A percentile compares a stretch with the other conserved stretches of the same genome.
These are phyloP conservation scores for Drosophila differens DNA, from an alignment of 2,888 invertebrate species.

Conservation along the genomic window DNA sequence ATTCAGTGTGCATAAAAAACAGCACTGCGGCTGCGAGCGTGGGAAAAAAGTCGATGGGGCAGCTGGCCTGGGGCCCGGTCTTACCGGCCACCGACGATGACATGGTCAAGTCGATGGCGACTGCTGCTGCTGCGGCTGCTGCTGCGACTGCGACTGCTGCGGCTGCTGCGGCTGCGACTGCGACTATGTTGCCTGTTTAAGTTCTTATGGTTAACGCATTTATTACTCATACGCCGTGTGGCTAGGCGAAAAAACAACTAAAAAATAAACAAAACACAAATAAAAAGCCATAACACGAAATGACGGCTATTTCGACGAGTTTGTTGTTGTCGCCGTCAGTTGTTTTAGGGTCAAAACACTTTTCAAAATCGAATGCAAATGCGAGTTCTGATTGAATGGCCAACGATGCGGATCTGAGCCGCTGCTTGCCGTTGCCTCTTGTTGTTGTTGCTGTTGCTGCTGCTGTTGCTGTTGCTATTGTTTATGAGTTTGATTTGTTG, in stretches of 20 bases:
- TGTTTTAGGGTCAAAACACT: constrained; percentile 72
- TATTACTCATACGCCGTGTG: constrained; percentile 69
- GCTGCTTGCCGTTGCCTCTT: not conserved
- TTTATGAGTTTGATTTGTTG: constrained; percentile 17
- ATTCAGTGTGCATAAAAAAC: constrained; percentile 58
- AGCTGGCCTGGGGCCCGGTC: constrained; percentile 27
- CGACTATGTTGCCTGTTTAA: constrained; percentile 28
- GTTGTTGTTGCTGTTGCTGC: not conserved
- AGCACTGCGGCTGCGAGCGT: constrained; percentile 57
- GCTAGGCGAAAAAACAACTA: constrained; percentile 9
- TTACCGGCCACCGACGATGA: constrained; percentile 47
- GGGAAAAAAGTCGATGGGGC: constrained; percentile 63
- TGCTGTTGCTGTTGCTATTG: constrained; percentile 28
- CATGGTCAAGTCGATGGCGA: constrained; percentile 11
- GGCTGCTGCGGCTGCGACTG: not conserved
- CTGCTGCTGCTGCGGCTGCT: constrained; percentile 4
- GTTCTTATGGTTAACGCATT: constrained; percentile 51
- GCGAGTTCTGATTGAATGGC: constrained; percentile 46
- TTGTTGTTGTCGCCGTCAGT: constrained; percentile 18
- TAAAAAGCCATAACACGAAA: constrained; percentile 13
- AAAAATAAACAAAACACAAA: not conserved
- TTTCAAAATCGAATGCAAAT: constrained; percentile 59
- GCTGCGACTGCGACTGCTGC: not conserved
- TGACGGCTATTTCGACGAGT: constrained; percentile 16
- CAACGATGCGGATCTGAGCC: constrained; percentile 63